Base-by-base conservation (phyloP, 2,888 invertebrate species). In the Dryobota labecula region DNA sequence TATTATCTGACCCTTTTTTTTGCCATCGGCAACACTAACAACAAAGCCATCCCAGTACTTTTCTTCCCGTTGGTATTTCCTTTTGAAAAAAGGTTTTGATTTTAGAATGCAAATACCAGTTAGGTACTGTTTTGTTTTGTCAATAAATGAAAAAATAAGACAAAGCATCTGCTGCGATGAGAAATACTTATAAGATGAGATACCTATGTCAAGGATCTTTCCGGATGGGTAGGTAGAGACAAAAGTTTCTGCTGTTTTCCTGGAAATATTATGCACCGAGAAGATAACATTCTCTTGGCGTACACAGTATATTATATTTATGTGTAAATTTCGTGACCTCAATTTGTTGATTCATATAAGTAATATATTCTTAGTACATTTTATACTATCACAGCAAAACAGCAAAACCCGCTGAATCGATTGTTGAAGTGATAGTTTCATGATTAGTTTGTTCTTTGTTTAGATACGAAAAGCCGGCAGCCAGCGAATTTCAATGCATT, bases 361-460 rank as follows among this genome's bases (percentile, higher is more conserved):
- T n/a, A 64, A 66, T 45, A n/a, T 43, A 75, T 75, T 51, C 62
- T 11, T 49, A 75, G 36, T 20, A 20, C 13, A 63, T 41, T 65
- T 63, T 30, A 45, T 57, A 49, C 11, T 38, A 49, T 47, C 20
- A 18, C 68, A 73, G 30, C 18, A 62, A 65, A 56, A 18, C 68
- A 73, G 30, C 18, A 62, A 65, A 56, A 54, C 54, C 27, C 41
- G 33, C 45, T 47, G 45, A 66, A 77, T 77, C 51, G 30, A 76
- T 65, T 62, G 43, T 15, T 54, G 45, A 66, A 70, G 61, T 62
- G 77, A 81, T 81, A 66, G 56, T 63, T 62, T 11, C 20, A 60
- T 70, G 65, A 82, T 81, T 77, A 77, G 70, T 70, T 82, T 60
- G 65, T 66, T 76, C 64, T 65, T 76, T 51, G 64, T 70, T 76